phyloP scores from a whole-genome alignment of 2,888 invertebrate species.

The Hetaerina titia region DNA sequence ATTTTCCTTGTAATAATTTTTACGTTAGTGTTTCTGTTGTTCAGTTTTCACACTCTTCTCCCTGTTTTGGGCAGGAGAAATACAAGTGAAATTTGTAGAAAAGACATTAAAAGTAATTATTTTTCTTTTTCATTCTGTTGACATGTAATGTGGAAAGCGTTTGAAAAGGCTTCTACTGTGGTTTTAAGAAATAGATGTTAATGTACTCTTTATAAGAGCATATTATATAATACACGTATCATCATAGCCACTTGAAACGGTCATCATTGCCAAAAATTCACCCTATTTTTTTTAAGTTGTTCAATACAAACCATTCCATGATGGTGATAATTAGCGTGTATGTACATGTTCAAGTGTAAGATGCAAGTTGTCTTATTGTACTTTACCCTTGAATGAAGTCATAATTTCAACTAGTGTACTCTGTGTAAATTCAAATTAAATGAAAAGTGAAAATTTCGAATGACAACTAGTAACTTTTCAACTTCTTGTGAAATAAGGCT shows the following conservation, averaged over 20 bases:
- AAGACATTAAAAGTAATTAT: conserved; percentile 62
- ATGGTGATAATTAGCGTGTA: conserved; percentile 30
- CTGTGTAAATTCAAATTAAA: conserved; percentile 30
- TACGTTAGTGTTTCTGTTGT: conserved; percentile 63
- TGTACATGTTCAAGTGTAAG: conserved; percentile 5
- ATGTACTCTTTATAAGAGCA: conserved; percentile 66
- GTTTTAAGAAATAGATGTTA: conserved; percentile 63
- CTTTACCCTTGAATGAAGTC: conserved; percentile 5
- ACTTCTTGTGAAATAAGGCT: not conserved
- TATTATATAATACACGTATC: conserved; percentile 65
- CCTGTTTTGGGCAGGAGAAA: conserved; percentile 28
- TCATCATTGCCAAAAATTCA: conserved; percentile 53
- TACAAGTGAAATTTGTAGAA: conserved; percentile 32
- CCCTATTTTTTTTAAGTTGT: conserved; percentile 20
- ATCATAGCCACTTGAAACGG: conserved; percentile 56
- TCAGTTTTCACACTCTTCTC: conserved; percentile 29
- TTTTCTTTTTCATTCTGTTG: conserved; percentile 47
- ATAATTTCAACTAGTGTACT: conserved; percentile 29
- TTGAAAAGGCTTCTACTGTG: conserved; percentile 63
- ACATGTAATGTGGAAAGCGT: conserved; percentile 57
- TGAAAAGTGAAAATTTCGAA: not conserved
- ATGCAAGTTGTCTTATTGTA: conserved; percentile 26
- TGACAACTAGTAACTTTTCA: not conserved
- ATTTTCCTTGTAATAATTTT: conserved; percentile 51
- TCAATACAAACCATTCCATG: conserved; percentile 37